Evolutionary conservation across 2,797 vertebrate species (phyloP).

Genomic region (Sebastes jordani): DNA sequence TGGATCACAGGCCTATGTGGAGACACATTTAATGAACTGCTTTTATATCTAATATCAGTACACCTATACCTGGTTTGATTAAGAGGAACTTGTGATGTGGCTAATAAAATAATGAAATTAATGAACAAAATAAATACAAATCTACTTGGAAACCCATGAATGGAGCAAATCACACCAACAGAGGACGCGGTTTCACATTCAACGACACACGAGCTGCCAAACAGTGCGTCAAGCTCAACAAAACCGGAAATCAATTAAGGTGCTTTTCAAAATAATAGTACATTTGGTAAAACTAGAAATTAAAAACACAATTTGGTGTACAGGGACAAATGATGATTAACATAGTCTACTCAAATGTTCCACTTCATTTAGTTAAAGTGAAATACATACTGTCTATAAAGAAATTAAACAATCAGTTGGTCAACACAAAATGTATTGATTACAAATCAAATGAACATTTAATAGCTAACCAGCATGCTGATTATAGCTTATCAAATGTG

Average conservation of each 20-base stretch:
- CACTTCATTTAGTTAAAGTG: not conserved
- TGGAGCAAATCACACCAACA: slow-evolving; percentile 48
- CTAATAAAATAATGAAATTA: not conserved
- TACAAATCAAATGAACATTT: not conserved
- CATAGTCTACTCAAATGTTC: not conserved
- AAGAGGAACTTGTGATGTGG: not conserved
- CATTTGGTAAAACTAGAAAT: not conserved
- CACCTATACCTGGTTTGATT: not conserved
- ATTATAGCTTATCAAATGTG: not conserved
- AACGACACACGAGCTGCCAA: slow-evolving; percentile 1
- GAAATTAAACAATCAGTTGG: not conserved
- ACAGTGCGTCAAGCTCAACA: slow-evolving; percentile 6
- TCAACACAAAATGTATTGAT: not conserved
- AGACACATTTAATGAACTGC: not conserved
- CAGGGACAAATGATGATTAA: not conserved
- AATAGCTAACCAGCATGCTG: not conserved
- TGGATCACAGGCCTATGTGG: not conserved
- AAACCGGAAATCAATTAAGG: not conserved
- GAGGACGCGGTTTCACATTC: slow-evolving; percentile 56
- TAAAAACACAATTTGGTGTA: not conserved
- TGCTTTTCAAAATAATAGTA: slow-evolving; percentile 40
- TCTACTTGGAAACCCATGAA: slow-evolving; percentile 25
- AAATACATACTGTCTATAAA: not conserved
- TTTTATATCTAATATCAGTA: not conserved
- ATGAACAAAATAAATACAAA: not conserved